A percentile compares a stretch with the other conserved stretches of the same genome.
phyloP scores from a whole-genome alignment of 2,113 vertebrate species.

The Sinocyclocheilus rhinocerous region DNA sequence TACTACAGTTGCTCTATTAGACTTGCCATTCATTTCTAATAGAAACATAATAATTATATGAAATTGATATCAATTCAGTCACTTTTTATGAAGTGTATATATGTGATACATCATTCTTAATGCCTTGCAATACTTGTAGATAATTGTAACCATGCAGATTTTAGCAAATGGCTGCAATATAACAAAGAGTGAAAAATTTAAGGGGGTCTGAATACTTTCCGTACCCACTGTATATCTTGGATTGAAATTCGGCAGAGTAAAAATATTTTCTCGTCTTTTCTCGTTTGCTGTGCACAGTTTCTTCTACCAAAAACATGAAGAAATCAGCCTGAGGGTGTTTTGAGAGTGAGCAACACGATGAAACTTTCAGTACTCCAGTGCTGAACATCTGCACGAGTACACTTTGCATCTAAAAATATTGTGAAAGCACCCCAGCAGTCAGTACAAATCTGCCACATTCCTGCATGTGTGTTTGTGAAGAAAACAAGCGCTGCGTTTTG shows the following conservation, averaged over 20 bases:
- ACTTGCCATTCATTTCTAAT: not conserved
- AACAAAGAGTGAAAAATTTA: too few relatives aligned
- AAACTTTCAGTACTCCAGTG: not conserved
- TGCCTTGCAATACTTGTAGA: not conserved
- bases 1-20: not conserved
- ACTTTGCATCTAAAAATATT: not conserved
- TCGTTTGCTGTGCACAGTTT: conserved; percentile 30
- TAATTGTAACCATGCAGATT: not conserved
- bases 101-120: not conserved
- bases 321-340: not conserved
- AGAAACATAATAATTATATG: not conserved
- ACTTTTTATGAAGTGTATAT: not conserved
- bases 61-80: not conserved
- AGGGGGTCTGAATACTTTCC: too few relatives aligned
- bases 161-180: too few relatives aligned
- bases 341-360: not conserved
- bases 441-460: not conserved
- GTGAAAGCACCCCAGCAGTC: not conserved
- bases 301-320: not conserved
- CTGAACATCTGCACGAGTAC: not conserved
- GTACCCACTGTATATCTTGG: too few relatives aligned
- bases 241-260: not conserved
- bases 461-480: conserved; percentile 20
- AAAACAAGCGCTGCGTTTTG: conserved; percentile 34
- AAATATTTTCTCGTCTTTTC: conserved; percentile 40